A percentile compares a stretch with the other conserved stretches of the same genome.
phyloP scores from a whole-genome alignment of 2,888 invertebrate genomes.

The Hoplodrina blanda region DNA sequence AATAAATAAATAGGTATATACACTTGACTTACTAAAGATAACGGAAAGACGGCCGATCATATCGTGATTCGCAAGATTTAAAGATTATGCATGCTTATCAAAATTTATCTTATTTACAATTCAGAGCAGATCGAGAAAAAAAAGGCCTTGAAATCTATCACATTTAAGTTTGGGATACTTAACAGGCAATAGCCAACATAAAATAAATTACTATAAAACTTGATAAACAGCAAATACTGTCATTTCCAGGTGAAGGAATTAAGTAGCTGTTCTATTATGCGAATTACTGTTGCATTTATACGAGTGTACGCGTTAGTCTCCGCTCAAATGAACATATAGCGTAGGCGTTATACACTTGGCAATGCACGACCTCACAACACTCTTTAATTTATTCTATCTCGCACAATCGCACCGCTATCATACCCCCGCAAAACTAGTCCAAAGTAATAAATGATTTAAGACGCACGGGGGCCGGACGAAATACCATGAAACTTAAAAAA shows the following conservation, averaged over 20 bases:
- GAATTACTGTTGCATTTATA: slow-evolving; percentile 85
- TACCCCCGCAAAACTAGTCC: slow-evolving; percentile 74
- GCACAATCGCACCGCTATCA: slow-evolving; percentile 80
- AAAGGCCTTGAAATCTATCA: slow-evolving; percentile 87
- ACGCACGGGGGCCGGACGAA: slow-evolving; percentile 61
- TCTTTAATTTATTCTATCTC: slow-evolving; percentile 85
- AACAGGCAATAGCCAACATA: slow-evolving; percentile 87
- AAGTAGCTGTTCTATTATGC: slow-evolving; percentile 83
- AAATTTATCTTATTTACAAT: slow-evolving; percentile 88
- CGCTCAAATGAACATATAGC: slow-evolving; percentile 89
- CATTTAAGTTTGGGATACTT: slow-evolving; percentile 83
- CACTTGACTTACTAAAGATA: slow-evolving; percentile 71
- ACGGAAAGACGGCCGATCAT: slow-evolving; percentile 76
- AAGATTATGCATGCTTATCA: slow-evolving; percentile 81
- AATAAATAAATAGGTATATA: slow-evolving; percentile 80
- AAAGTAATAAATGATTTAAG: slow-evolving; percentile 68
- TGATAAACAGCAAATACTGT: slow-evolving; percentile 76
- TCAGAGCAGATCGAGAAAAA: slow-evolving; percentile 80
- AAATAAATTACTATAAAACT: slow-evolving; percentile 78
- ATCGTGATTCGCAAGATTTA: slow-evolving; percentile 75
- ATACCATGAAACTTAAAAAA: slow-evolving; percentile 64
- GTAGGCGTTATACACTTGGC: slow-evolving; percentile 83
- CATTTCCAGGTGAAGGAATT: slow-evolving; percentile 80
- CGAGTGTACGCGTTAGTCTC: slow-evolving; percentile 82
- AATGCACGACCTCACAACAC: slow-evolving; percentile 83